Evolutionary conservation across 2,113 vertebrate genomes (phyloP).

Genomic region (Stigmatopora nigra): DNA sequence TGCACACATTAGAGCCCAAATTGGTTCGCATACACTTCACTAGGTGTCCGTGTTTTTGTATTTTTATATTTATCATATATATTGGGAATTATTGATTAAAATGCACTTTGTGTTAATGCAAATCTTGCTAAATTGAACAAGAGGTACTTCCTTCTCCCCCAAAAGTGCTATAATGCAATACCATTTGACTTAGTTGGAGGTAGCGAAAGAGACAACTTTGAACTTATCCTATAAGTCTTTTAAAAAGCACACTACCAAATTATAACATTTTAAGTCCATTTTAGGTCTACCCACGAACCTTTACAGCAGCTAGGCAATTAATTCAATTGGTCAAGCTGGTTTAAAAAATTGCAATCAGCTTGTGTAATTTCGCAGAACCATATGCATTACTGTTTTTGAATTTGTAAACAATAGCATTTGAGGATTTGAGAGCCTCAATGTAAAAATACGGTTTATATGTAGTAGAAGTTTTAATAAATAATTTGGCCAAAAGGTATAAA

Average conservation of each 20-base stretch:
- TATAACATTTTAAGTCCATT: conserved; percentile 6
- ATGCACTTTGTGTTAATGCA: conserved; percentile 56
- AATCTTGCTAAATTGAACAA: neutral
- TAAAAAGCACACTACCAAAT: conserved; percentile 12
- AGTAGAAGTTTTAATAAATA: conserved; percentile 11
- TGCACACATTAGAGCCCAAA: neutral
- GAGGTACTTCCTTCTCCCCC: conserved; percentile 15
- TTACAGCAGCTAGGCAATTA: conserved; percentile 20
- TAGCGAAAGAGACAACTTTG: conserved; percentile 15
- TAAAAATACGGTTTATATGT: conserved; percentile 16
- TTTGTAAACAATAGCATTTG: conserved; percentile 63
- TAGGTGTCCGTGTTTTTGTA: conserved; percentile 6
- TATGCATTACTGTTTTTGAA: conserved; percentile 45
- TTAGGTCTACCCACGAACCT: conserved; percentile 14
- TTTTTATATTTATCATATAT: no score
- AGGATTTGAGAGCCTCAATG: conserved; percentile 13
- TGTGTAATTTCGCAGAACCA: conserved; percentile 13
- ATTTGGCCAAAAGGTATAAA: neutral
- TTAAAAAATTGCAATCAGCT: conserved; percentile 48
- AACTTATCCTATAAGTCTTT: conserved; percentile 10
- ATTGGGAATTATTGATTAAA: conserved; percentile 29
- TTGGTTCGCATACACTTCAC: conserved; percentile 9
- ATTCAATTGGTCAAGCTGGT: conserved; percentile 28
- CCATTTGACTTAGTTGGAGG: conserved; percentile 15
- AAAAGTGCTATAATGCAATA: conserved; percentile 9